Evolutionary conservation across 2,113 vertebrate genomes (phyloP).

Genomic region (Petrocephalus microphthalmus): DNA sequence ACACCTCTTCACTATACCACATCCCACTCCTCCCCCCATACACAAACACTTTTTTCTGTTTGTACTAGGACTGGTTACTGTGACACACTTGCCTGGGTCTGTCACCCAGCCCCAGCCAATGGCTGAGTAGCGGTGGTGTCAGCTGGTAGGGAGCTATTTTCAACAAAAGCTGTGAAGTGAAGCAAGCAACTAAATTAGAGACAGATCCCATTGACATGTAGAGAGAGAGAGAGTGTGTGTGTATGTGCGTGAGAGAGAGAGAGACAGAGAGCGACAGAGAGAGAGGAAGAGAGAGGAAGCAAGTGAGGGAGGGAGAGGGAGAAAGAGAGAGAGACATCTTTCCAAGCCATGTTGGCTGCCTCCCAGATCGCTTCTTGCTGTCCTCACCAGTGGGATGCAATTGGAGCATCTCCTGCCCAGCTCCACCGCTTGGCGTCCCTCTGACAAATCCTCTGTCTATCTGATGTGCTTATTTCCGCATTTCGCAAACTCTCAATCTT

Average conservation of each 20-base stretch:
- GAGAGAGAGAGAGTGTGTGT: neutral
- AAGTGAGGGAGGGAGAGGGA: constrained; percentile 39
- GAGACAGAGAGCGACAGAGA: neutral
- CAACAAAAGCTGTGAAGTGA: constrained; percentile 58
- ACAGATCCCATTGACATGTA: constrained; percentile 16
- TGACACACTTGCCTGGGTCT: constrained; percentile 50
- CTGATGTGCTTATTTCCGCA: neutral
- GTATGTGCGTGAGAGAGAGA: constrained; percentile 35
- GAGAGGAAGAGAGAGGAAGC: neutral
- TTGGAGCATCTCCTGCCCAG: neutral
- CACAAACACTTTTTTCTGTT: neutral
- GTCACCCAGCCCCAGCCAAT: constrained; percentile 43
- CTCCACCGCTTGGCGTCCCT: neutral
- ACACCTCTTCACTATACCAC: constrained; percentile 27
- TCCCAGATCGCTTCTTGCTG: constrained; percentile 10
- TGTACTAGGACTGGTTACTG: constrained; percentile 49
- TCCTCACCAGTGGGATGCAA: neutral
- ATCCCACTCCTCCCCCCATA: constrained; percentile 8
- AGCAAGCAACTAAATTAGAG: constrained; percentile 56
- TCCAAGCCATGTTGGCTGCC: neutral
- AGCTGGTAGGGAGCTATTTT: constrained; percentile 61
- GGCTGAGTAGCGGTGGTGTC: constrained; percentile 38
- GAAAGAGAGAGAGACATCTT: neutral
- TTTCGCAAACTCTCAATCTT: constrained; percentile 1
- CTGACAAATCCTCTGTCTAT: neutral